Evolutionary conservation across 1,140 invertebrate genomes (phyloP), one percentile per base, ranked within the genome.

Genomic region (Cydia splendana): DNA sequence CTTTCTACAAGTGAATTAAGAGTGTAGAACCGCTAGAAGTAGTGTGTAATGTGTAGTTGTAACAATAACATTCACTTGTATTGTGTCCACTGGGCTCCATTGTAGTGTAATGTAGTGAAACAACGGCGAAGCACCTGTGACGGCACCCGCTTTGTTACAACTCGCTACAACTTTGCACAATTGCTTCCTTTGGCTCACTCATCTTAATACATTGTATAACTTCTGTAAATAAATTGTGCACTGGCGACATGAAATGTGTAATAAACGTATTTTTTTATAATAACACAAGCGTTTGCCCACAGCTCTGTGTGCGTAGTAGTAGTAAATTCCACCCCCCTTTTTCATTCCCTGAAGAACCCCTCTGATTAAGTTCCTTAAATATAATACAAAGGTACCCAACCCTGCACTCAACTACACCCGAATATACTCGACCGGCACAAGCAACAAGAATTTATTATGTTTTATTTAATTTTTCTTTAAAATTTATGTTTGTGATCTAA

Each of bases 41-140:
- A 62, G 2, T 12, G 57, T n/a, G 20, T 62, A 62, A 62, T 62
- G 57, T 62, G 57, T 62, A 2, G 65, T 69, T 34, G 30, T 18
- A 71, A 42, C 67, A 71, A 71, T 42, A 45, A 45, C 67, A 76
- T 75, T 81, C 74, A 79, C 74, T 76, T 65, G 38, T 57, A 71
- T 45, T 71, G 74, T 71, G 67, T 62, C 67, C 71, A 42, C 65
- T 73, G 67, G 75, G 48, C 62, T 71, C 80, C 77, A 77, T 78
- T 81, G 74, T 77, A 78, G 76, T 62, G 18, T 79, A 76, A 81
- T 76, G 80, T 80, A 57, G 79, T 57, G 76, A 75, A 73, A 78
- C 74, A 78, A 73, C 62, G 30, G 30, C 65, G 67, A 71, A 71
- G 67, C 67, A 71, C 67, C 67, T 71, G 34, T 20, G 67, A 71